Evolutionary conservation across 2,113 vertebrate genomes (phyloP).

Genomic region (Solenodon paradoxus): DNA sequence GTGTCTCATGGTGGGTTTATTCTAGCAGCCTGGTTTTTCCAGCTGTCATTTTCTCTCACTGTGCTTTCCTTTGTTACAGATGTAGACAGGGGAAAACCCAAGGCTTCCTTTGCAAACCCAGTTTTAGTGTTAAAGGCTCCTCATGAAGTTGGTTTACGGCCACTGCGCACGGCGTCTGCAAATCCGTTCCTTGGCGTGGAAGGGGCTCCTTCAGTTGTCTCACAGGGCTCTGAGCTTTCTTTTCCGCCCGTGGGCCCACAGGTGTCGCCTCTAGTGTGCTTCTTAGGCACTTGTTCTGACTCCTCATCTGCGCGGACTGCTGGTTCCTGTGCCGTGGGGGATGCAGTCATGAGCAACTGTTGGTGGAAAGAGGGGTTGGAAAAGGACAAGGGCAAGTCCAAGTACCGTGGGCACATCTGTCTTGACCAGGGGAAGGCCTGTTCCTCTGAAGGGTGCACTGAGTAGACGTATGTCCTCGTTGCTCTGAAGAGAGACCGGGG

Average conservation of each 20-base stretch:
- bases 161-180: too few species aligned
- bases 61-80: not conserved
- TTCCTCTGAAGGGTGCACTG: not conserved
- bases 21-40: not conserved
- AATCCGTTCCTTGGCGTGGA: too few species aligned
- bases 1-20: not conserved
- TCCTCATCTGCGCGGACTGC: not conserved
- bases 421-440: not conserved
- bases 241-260: not conserved
- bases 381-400: not conserved
- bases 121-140: not conserved
- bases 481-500: not conserved
- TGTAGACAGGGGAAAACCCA: rapidly evolving
- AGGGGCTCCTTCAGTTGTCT: not conserved
- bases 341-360: not conserved
- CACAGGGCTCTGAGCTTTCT: not conserved
- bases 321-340: not conserved
- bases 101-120: not conserved
- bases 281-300: rapidly evolving
- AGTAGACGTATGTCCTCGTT: not conserved
- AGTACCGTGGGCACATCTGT: not conserved
- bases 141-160: not conserved
- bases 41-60: not conserved
- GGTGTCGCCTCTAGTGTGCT: not conserved
- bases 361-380: not conserved